Percentiles rank a stretch among this genome's conserved stretches.
phyloP scores from a whole-genome alignment of 2,797 vertebrate genomes.

The Miopithecus talapoin region DNA sequence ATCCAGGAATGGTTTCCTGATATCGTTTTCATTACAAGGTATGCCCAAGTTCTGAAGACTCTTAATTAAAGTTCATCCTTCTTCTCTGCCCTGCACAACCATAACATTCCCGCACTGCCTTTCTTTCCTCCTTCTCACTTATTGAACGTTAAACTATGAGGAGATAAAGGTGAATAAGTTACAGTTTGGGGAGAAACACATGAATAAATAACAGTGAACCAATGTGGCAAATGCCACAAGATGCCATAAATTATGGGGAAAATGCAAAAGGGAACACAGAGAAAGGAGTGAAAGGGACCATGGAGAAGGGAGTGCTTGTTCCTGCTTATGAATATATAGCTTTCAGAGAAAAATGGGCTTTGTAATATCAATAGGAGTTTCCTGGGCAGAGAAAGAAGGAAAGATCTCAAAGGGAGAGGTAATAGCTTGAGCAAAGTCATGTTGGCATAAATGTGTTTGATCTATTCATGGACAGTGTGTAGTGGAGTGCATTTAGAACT shows the following conservation, averaged over 20 bases:
- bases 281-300: neutral
- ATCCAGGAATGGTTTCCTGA: neutral
- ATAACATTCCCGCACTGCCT: neutral
- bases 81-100: neutral
- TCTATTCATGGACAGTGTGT: neutral
- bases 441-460: neutral
- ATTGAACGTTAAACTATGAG: neutral
- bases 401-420: neutral
- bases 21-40: neutral
- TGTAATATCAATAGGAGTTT: neutral
- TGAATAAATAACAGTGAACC: neutral
- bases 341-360: neutral
- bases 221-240: neutral
- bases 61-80: neutral
- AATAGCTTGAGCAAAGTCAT: neutral
- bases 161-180: neutral
- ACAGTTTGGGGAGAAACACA: neutral
- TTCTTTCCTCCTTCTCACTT: neutral
- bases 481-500: neutral
- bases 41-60: neutral
- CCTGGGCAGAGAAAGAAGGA: neutral
- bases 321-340: neutral
- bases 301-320: neutral
- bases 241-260: neutral
- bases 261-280: neutral